Conservation (phyloP, 1,140 invertebrate species). For the Orussus abietinus region DNA sequence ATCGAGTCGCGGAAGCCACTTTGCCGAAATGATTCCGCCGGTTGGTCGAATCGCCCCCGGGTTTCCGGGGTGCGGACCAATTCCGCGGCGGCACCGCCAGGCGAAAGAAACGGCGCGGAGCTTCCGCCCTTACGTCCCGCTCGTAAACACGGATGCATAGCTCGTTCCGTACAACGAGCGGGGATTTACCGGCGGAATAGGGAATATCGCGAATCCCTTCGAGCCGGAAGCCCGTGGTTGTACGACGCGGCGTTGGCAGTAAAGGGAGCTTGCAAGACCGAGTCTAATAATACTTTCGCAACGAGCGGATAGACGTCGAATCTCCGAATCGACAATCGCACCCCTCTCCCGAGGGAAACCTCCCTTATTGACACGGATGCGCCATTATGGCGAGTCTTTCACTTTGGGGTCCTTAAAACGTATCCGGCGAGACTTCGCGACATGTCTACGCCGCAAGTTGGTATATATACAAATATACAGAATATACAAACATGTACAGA, state of each 20-base stretch:
- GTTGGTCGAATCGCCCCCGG: not conserved
- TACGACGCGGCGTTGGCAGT: slow-evolving; percentile 12
- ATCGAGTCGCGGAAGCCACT: slow-evolving; percentile 2
- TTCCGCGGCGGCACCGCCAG: not conserved
- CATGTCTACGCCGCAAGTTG: no score
- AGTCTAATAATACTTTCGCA: no score
- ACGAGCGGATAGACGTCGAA: no score
- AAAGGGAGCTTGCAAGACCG: slow-evolving; percentile 10
- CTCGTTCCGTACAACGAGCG: slow-evolving; percentile 13
- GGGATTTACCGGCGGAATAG: slow-evolving; percentile 18
- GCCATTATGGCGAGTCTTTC: no score
- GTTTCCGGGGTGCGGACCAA: not conserved
- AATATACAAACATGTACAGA: no score
- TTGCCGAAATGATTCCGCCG: slow-evolving; percentile 7
- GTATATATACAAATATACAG: no score
- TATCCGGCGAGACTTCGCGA: no score
- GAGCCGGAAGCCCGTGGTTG: slow-evolving; percentile 11
- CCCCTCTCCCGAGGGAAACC: no score
- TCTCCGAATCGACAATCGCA: no score
- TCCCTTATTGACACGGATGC: no score
- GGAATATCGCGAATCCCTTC: slow-evolving; percentile 16
- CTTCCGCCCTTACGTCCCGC: not conserved
- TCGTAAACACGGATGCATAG: not conserved
- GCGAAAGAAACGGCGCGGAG: not conserved
- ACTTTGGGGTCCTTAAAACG: no score